These are phyloP conservation scores for Acanthosepion esculentum DNA, from an alignment of 2,888 invertebrate species.

Conservation along the genomic window DNA sequence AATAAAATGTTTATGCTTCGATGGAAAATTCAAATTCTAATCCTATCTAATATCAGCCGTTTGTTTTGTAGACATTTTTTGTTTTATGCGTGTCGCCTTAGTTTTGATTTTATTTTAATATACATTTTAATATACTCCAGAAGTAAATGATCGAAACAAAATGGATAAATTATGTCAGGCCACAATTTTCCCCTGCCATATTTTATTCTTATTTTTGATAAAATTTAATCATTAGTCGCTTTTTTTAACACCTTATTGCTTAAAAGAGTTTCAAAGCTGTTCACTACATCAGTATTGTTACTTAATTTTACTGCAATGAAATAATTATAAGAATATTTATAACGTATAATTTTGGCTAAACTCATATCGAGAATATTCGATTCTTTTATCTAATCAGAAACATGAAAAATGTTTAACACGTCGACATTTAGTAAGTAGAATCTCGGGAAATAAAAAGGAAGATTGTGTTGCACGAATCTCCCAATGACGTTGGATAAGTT, in stretches of 20 bases:
- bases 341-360: neutral
- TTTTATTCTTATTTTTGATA: neutral
- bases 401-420: too few species aligned
- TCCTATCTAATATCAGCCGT: neutral
- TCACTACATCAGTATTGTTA: neutral
- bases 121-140: neutral
- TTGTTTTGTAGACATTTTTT: neutral
- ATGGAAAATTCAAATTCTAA: neutral
- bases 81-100: neutral
- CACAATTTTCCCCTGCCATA: neutral
- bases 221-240: neutral
- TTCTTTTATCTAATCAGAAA: neutral
- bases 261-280: neutral
- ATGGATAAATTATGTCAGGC: neutral
- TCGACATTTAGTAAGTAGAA: too few species aligned
- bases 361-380: neutral
- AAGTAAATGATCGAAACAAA: neutral
- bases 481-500: too few species aligned
- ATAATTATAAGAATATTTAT: neutral
- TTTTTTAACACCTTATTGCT: neutral
- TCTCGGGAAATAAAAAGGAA: too few species aligned
- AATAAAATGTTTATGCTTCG: conserved; percentile 18
- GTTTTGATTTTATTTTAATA: neutral
- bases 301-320: neutral
- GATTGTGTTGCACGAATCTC: too few species aligned